These are phyloP conservation scores for Phortica magna DNA, from an alignment of 2,888 invertebrate genomes.

Conservation along the genomic window DNA sequence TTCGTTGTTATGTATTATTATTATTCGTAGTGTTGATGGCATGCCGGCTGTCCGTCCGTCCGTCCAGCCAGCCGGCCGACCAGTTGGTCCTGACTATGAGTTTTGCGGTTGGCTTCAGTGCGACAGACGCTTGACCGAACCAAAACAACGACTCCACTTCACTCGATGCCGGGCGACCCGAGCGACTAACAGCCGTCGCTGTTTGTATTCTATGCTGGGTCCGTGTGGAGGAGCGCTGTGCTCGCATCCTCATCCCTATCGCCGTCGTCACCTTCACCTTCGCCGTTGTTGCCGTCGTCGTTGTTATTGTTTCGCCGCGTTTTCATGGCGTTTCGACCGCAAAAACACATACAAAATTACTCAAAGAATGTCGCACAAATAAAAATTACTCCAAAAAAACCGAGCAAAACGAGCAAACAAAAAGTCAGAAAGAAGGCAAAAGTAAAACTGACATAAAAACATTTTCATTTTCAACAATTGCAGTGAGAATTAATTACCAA, in stretches of 20 bases:
- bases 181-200: too few species aligned
- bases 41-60: background rate
- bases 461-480: constrained; percentile 41
- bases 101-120: too few species aligned
- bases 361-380: constrained; percentile 34
- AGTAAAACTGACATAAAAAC: constrained; percentile 34
- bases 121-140: too few species aligned
- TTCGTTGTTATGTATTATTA: constrained; percentile 29
- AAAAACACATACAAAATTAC: constrained; percentile 35
- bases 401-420: background rate
- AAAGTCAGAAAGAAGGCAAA: background rate
- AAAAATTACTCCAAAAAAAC: constrained; percentile 14
- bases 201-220: background rate
- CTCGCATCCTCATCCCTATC: background rate
- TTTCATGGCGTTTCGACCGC: constrained; percentile 42
- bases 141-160: background rate
- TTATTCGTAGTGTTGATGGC: constrained; percentile 11
- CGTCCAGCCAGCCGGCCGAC: background rate
- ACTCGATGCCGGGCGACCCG: background rate
- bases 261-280: background rate
- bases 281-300: background rate
- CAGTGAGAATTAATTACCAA: constrained; percentile 45
- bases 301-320: constrained; percentile 39
- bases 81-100: too few species aligned
- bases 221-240: background rate